Percentiles rank a stretch among this genome's conserved stretches.
These are phyloP conservation scores for Macrotus californicus DNA, from an alignment of 2,113 vertebrate genomes.

Conservation along the genomic window DNA sequence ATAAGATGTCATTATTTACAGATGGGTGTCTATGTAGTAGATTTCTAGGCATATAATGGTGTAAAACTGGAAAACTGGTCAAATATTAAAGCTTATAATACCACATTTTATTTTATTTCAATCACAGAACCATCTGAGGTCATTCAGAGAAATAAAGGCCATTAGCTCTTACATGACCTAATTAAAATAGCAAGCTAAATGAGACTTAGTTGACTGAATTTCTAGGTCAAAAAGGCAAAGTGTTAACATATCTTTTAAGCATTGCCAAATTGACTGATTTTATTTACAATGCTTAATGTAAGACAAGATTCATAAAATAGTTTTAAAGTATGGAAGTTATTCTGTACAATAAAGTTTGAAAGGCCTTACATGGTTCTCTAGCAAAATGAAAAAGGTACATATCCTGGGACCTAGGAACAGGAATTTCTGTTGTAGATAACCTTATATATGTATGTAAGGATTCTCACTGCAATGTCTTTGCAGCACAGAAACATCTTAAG, in stretches of 20 bases:
- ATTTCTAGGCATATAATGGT: background rate
- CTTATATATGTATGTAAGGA: background rate
- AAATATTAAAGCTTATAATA: constrained; percentile 29
- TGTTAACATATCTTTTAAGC: background rate
- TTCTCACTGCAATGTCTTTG: background rate
- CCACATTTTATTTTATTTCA: background rate
- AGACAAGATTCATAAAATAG: background rate
- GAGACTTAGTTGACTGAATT: background rate
- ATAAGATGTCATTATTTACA: background rate
- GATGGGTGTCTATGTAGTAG: background rate
- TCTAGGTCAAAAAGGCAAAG: constrained; percentile 23
- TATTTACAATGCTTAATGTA: background rate
- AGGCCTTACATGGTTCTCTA: background rate
- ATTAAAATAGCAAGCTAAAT: background rate
- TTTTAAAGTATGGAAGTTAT: background rate
- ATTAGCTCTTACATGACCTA: background rate
- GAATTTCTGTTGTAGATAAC: background rate
- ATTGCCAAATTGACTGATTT: background rate
- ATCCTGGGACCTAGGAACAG: background rate
- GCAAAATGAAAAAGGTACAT: background rate
- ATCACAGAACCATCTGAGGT: background rate
- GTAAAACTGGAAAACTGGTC: background rate
- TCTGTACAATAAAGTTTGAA: background rate
- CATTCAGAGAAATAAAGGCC: background rate
- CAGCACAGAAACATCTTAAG: background rate